These are phyloP conservation scores for Blomia tropicalis DNA, from an alignment of 2,888 invertebrate genomes.

Conservation along the genomic window DNA sequence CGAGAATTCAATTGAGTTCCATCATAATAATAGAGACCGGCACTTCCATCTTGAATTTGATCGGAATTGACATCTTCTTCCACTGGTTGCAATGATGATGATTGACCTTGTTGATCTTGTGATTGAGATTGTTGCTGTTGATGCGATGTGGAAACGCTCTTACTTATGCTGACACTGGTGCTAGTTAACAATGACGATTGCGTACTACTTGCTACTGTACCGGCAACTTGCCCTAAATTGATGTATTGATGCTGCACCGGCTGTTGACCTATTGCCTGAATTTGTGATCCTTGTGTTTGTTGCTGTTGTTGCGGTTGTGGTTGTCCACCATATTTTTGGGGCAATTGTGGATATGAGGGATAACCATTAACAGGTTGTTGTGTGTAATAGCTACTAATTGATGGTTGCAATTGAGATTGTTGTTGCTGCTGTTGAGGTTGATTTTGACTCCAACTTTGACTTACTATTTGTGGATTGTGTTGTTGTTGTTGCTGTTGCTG, in stretches of 20 bases:
- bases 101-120: not conserved
- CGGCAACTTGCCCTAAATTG: not conserved
- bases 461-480: no score
- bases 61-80: no score
- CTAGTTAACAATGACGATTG: not conserved
- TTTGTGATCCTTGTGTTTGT: not conserved
- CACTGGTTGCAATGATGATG: no score
- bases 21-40: no score
- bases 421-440: not conserved
- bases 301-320: not conserved
- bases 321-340: not conserved
- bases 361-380: not conserved
- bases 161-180: conserved; percentile 6
- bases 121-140: not conserved
- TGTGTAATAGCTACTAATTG: not conserved
- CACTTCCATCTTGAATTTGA: no score
- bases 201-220: not conserved
- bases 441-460: not conserved
- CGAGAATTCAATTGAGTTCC: no score
- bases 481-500: conserved; percentile 10
- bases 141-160: not conserved
- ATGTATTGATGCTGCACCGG: no score
- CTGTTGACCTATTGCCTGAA: no score
- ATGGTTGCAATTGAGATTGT: no score
- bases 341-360: not conserved